Conservation (phyloP, 1,140 invertebrate species). For the Physella acuta region DNA sequence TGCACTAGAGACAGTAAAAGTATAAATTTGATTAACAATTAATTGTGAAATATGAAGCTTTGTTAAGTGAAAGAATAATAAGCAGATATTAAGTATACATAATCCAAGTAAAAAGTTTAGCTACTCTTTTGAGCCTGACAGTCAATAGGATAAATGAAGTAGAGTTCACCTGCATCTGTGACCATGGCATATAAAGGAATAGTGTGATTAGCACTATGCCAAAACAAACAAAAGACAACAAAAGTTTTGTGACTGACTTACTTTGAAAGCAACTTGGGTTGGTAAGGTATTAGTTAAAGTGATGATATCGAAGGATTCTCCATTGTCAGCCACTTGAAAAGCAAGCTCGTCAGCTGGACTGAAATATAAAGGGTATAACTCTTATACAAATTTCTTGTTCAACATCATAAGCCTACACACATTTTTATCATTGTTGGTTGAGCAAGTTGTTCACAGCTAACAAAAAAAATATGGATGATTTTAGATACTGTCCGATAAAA, state of each 20-base stretch:
- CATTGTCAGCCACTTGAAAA: slow-evolving; percentile 38
- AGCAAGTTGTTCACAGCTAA: no score
- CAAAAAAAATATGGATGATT: no score
- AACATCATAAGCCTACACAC: no score
- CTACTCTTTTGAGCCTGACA: no score
- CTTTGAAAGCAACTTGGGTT: slow-evolving; percentile 75
- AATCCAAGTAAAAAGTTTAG: not conserved
- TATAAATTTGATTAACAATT: not conserved
- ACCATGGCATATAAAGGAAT: no score
- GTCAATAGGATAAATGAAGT: no score
- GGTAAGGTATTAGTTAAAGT: slow-evolving; percentile 72
- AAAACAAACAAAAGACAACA: not conserved
- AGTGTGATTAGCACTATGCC: no score
- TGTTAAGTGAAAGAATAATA: not conserved
- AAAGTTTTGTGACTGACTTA: slow-evolving; percentile 38
- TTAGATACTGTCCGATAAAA: no score
- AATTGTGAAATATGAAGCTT: not conserved
- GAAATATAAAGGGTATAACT: no score
- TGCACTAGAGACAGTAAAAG: not conserved
- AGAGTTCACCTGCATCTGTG: no score
- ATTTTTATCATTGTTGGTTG: no score
- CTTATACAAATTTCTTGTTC: no score
- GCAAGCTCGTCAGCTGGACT: slow-evolving; percentile 52
- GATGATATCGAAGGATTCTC: slow-evolving; percentile 48
- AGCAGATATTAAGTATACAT: not conserved